Base-by-base conservation (phyloP, 2,113 vertebrate genomes). In the Sphyrna mokarran region DNA sequence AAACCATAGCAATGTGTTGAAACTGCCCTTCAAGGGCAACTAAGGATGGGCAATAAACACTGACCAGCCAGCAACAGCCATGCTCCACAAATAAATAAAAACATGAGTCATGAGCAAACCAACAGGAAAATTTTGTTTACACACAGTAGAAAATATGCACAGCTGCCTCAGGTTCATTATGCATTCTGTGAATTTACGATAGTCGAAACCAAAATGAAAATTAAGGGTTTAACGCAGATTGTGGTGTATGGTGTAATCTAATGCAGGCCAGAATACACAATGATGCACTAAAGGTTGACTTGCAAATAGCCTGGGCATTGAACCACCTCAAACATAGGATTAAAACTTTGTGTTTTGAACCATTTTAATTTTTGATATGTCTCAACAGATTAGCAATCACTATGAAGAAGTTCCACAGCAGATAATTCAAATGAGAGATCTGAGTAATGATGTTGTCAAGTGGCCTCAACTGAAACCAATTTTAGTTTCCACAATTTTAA, bases 331-430 rank as follows among this genome's bases (percentile, higher is more conserved):
- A 48, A 70, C 94, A 76, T 70, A 70, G 40, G 37, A 72, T 72
- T 16, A 72, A 72, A 43, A 29, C 22, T 95, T 37, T 93, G 80
- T 22, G 87, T 95, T 95, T 18, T 72, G 94, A 6, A 69, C 37
- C 70, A 54, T 54, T 72, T 95, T 95, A 95, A 95, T 54, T 95
- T 95, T 72, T 95, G 37, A 72, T 54, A 72, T 7, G 69, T 95
- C 68, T 76, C 68, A 95, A 48, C 94, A 72, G 68, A 95, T 54
- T 54, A 43, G 94, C 10, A 7, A 76, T 48, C 69, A 13, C 66
- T 69, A 70, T 26, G 37, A 70, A 94, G 66, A 69, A 26, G 37
- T 43, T 40, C 68, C 29, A 29, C 23, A 48, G 94, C 69, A 72
- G 29, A 54, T 72, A 72, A 95, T 72, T 72, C 94, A 22, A 72